Percentiles rank a stretch among this genome's conserved stretches.
phyloP scores from a whole-genome alignment of 1,140 invertebrate species.

The Notospermus geniculatus region DNA sequence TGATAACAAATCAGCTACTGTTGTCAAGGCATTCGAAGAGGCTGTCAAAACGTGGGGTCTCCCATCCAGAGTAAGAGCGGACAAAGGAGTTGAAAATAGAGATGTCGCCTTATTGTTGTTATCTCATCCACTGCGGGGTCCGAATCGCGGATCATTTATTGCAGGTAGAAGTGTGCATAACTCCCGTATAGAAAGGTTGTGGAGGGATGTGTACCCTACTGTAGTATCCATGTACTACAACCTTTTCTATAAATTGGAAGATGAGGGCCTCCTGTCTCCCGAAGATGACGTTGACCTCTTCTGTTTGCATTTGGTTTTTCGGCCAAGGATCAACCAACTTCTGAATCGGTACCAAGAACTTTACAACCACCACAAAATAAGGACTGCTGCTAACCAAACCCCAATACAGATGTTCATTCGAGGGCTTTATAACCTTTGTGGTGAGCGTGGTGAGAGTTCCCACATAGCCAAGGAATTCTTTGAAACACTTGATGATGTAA shows the following conservation, averaged over 20 bases:
- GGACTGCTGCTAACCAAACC: background rate
- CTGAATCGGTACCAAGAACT: background rate
- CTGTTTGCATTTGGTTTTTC: background rate
- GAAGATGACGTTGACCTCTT: background rate
- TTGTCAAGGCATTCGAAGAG: background rate
- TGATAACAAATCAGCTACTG: background rate
- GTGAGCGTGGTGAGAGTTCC: background rate
- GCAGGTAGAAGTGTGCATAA: slow-evolving; percentile 4
- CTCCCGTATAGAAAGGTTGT: background rate
- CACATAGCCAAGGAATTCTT: too few species aligned
- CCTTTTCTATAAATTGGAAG: slow-evolving; percentile 2
- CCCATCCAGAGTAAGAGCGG: background rate
- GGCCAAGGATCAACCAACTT: background rate
- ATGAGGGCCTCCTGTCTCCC: background rate
- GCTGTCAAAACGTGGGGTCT: background rate
- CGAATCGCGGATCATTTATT: background rate
- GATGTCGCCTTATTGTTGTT: slow-evolving; percentile 2
- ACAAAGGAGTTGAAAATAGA: slow-evolving; percentile 5
- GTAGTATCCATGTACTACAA: background rate
- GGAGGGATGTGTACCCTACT: background rate
- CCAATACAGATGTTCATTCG: background rate
- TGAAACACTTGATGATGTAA: too few species aligned
- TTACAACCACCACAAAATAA: slow-evolving; percentile 6
- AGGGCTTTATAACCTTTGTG: background rate
- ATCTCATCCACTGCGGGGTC: background rate